Conservation (phyloP, 1,140 invertebrate genomes). For the Mamestra configurata region DNA sequence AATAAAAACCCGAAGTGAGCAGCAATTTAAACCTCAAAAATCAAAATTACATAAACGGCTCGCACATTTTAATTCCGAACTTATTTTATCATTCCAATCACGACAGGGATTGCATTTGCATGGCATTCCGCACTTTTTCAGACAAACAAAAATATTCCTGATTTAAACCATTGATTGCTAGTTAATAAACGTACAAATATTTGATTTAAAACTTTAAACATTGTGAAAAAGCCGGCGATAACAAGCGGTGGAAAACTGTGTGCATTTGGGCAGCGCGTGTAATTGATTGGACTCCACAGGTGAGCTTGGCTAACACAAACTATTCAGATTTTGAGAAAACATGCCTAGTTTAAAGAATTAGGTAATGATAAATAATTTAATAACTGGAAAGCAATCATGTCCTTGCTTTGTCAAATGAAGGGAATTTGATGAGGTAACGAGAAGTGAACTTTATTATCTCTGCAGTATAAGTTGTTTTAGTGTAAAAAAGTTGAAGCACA, state of each 20-base stretch:
- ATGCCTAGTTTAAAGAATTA: background rate
- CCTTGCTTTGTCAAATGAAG: too few relatives aligned
- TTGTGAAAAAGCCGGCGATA: background rate
- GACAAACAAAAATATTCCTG: background rate
- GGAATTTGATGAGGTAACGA: too few relatives aligned
- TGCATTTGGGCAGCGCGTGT: background rate
- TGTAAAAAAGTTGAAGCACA: too few relatives aligned
- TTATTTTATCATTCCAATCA: background rate
- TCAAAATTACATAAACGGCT: background rate
- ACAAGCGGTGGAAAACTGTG: background rate
- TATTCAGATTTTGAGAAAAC: background rate
- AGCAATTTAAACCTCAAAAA: background rate
- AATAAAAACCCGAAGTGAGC: background rate
- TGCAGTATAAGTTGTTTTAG: too few relatives aligned
- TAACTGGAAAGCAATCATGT: too few relatives aligned
- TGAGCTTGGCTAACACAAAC: background rate
- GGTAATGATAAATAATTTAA: background rate
- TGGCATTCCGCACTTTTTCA: background rate
- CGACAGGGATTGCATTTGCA: background rate
- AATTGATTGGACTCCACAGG: conserved; percentile 41
- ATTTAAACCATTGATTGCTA: conserved; percentile 31
- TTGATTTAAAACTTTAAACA: conserved; percentile 24
- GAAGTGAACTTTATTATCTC: too few relatives aligned
- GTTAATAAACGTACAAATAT: conserved; percentile 43
- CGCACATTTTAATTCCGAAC: background rate